Percentiles rank a stretch among this genome's conserved stretches.
Conservation (phyloP, 2,797 vertebrate species). For the Dipus sagitta region DNA sequence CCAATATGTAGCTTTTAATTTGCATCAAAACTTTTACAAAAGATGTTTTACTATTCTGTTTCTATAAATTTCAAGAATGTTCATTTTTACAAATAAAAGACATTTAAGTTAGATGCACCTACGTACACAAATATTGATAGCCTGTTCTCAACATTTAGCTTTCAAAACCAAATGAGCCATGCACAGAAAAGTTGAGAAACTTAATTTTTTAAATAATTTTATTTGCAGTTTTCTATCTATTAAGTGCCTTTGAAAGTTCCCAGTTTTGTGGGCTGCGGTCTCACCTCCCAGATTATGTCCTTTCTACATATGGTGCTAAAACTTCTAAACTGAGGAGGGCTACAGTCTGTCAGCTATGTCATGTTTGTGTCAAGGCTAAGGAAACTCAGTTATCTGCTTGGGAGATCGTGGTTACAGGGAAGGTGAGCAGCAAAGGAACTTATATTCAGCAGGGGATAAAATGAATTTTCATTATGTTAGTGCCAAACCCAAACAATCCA, state of each 20-base stretch:
- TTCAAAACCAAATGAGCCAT: slow-evolving; percentile 83
- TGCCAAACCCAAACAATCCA: slow-evolving; percentile 67
- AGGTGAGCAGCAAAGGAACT: slow-evolving; percentile 62
- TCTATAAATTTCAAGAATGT: slow-evolving; percentile 71
- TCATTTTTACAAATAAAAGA: slow-evolving; percentile 70
- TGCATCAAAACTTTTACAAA: slow-evolving; percentile 79
- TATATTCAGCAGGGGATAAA: not conserved
- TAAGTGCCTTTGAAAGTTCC: slow-evolving; percentile 90
- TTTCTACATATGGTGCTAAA: slow-evolving; percentile 89
- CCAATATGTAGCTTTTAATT: slow-evolving; percentile 78
- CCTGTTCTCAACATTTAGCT: slow-evolving; percentile 80
- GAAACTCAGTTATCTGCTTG: slow-evolving; percentile 25
- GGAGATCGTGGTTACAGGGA: slow-evolving; percentile 26
- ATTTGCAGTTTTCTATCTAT: slow-evolving; percentile 89
- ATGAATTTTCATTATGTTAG: slow-evolving; percentile 30
- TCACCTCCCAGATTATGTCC: slow-evolving; percentile 81
- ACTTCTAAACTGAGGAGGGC: slow-evolving; percentile 85
- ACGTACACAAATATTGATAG: slow-evolving; percentile 51
- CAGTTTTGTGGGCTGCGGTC: slow-evolving; percentile 81
- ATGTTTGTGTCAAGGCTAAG: slow-evolving; percentile 64
- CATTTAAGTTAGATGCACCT: slow-evolving; percentile 55
- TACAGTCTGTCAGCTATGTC: slow-evolving; percentile 48
- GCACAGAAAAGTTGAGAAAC: slow-evolving; percentile 78
- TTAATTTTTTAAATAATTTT: slow-evolving; percentile 84
- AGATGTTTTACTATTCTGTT: slow-evolving; percentile 77